Base-by-base conservation (phyloP, 2,888 invertebrate species). In the Torymus aiolomorphi region DNA sequence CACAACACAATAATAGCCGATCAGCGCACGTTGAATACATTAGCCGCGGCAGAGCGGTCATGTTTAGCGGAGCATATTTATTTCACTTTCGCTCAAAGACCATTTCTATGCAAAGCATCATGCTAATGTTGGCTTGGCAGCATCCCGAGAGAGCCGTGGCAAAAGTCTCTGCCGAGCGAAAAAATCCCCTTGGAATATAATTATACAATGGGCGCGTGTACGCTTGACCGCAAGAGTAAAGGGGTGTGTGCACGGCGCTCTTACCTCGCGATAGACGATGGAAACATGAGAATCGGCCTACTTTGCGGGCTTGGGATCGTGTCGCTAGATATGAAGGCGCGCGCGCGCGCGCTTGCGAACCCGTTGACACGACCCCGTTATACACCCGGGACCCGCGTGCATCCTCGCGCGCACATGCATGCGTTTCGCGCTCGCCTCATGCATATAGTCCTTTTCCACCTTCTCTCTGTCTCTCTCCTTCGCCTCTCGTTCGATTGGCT, bases 291-390 rank as follows among this genome's bases (percentile, higher is more conserved):
- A 59, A 75, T 75, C 70, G 70, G 24, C 69, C 75, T 66, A 75
- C 70, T 75, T 79, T 11, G 18, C 31, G 20, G 61, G 31, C 14
- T 2, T n/a, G 57, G 72, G 74, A 79, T 76, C 65, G 82, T 69
- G 83, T 84, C 20, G 65, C 77, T 59, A 49, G 81, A 84, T 82
- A 84, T 85, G 82, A 78, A 83, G 82, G 80, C 59, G 54, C 52
- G 78, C 80, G 75, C 76, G 76, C n/a, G 80, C 59, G 54, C 65
- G 73, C 78, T 79, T 74, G 76, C 67, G 77, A 72, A 80, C 74
- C 74, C 80, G 81, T 83, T 82, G 85, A 83, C 83, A 83, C 80
- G 83, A 83, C 84, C 84, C 84, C 83, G 84, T 85, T 85, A 81
- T 74, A 77, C 70, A 18, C 61, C 42, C 42, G 42, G 70, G 56